phyloP scores from a whole-genome alignment of 1,140 invertebrate species.

The Sitobion miscanthi region DNA sequence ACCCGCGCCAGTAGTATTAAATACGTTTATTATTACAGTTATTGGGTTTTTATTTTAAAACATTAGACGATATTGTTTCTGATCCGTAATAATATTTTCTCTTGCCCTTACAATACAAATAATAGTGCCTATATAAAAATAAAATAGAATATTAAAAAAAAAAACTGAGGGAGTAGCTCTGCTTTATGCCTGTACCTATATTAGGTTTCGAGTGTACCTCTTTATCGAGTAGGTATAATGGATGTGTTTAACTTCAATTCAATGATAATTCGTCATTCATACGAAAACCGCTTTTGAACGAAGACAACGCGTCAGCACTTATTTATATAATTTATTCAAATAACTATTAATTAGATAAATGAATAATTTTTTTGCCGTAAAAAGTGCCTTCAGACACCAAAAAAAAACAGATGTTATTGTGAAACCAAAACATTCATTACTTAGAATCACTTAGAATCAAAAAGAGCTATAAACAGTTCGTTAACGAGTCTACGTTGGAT shows the following conservation, averaged over 20 bases:
- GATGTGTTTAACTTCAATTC: background rate
- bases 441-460: too few relatives aligned
- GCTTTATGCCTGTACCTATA: background rate
- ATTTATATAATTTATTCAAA: background rate
- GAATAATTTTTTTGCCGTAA: background rate
- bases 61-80: background rate
- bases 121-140: background rate
- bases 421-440: too few relatives aligned
- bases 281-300: too few relatives aligned
- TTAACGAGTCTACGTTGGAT: too few relatives aligned
- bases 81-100: background rate
- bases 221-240: background rate
- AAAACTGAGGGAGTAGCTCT: background rate
- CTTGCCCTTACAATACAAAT: background rate
- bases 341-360: background rate
- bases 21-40: background rate
- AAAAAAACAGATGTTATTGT: too few relatives aligned
- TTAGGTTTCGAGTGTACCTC: background rate
- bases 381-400: too few relatives aligned
- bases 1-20: background rate
- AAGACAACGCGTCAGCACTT: background rate
- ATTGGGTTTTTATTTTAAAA: background rate
- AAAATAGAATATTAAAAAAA: background rate
- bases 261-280: background rate
- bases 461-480: too few relatives aligned